Evolutionary conservation across 2,888 invertebrate species (phyloP).

Genomic region (Arrhopalites spinosus): DNA sequence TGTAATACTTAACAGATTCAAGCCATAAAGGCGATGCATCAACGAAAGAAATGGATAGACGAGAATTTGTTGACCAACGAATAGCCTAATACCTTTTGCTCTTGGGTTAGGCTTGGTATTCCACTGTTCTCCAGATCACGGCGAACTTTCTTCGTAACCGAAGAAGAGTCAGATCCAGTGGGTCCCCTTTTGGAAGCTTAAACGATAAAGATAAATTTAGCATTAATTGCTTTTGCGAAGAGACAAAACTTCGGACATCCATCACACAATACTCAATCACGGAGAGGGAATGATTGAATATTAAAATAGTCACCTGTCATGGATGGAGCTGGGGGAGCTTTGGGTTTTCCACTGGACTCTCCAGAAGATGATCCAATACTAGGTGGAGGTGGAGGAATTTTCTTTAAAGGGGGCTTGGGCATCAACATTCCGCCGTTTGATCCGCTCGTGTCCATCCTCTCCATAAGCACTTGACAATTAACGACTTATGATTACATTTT

Average conservation of each 20-base stretch:
- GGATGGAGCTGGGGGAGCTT: constrained; percentile 29
- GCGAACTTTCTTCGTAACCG: constrained; percentile 8
- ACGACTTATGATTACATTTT: no score
- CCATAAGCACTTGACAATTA: no score
- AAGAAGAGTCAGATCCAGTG: constrained; percentile 1
- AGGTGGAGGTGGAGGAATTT: constrained; percentile 32
- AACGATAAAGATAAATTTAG: no score
- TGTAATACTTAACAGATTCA: no score
- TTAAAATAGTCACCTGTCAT: constrained; percentile 13
- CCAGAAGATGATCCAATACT: constrained; percentile 34
- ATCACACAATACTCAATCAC: no score
- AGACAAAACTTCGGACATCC: no score
- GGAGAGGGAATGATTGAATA: background rate
- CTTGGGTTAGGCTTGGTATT: constrained; percentile 2
- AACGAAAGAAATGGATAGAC: no score
- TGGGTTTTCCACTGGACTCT: background rate
- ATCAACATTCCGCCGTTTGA: background rate
- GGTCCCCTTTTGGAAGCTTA: background rate
- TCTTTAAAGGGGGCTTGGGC: constrained; percentile 2
- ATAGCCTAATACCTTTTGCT: constrained; percentile 35
- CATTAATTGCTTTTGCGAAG: no score
- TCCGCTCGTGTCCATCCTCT: background rate
- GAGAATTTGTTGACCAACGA: no score
- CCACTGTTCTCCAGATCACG: constrained; percentile 29
- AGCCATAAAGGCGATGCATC: no score